Evolutionary conservation across 1,140 invertebrate species (phyloP).

Genomic region (Coptotermes formosanus): DNA sequence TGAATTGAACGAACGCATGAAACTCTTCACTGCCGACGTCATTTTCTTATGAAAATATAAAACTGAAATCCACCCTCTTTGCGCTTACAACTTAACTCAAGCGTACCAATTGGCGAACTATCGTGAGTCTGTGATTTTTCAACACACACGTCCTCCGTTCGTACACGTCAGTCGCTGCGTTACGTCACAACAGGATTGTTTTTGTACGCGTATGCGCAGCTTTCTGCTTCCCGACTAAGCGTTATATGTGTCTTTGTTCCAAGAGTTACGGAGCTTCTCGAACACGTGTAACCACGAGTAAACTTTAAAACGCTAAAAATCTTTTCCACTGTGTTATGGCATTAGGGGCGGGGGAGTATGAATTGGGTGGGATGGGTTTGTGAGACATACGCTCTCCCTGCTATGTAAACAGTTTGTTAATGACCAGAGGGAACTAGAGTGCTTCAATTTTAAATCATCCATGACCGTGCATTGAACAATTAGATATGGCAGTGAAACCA

Average conservation of each 20-base stretch:
- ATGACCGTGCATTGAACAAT: too few species aligned
- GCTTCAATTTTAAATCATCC: too few species aligned
- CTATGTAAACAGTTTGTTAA: too few species aligned
- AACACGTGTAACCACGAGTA: not conserved
- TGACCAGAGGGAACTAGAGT: too few species aligned
- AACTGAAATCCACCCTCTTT: not conserved
- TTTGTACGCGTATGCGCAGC: not conserved
- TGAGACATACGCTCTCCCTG: too few species aligned
- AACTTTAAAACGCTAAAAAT: not conserved
- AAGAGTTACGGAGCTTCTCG: too few species aligned
- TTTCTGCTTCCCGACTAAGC: too few species aligned
- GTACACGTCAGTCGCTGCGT: not conserved
- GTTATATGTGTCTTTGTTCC: too few species aligned
- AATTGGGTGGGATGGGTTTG: too few species aligned
- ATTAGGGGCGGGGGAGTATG: too few species aligned
- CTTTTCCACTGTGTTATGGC: too few species aligned
- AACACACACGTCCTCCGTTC: not conserved
- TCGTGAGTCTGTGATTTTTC: not conserved
- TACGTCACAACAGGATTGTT: not conserved
- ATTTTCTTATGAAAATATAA: slow-evolving; percentile 40
- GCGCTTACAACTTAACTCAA: not conserved
- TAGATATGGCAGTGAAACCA: too few species aligned
- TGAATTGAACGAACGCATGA: slow-evolving; percentile 47
- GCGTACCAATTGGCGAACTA: not conserved
- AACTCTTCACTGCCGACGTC: slow-evolving; percentile 44